Evolutionary conservation across 2,797 vertebrate genomes (phyloP).

Genomic region (Alca torda): DNA sequence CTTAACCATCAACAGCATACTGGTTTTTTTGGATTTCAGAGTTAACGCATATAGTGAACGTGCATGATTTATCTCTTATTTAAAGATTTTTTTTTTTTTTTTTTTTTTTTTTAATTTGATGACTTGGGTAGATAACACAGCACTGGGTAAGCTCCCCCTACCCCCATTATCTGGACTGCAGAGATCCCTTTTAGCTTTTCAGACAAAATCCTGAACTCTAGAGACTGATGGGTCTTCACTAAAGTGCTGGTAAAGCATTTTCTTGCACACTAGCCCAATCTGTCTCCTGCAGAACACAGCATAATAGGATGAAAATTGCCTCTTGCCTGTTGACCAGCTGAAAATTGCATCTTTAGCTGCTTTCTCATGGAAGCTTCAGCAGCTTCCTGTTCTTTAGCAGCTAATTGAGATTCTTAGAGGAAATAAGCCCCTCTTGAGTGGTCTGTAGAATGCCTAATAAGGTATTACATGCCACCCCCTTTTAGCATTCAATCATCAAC

Average conservation of each 20-base stretch:
- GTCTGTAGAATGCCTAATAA: constrained; percentile 54
- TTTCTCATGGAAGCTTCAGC: constrained; percentile 57
- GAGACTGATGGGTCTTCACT: background rate
- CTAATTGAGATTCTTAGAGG: constrained; percentile 66
- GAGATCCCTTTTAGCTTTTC: background rate
- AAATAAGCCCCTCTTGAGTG: constrained; percentile 49
- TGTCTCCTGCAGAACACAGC: constrained; percentile 49
- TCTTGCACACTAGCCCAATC: constrained; percentile 46
- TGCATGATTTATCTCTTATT: background rate
- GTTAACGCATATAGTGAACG: background rate
- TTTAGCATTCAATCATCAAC: constrained; percentile 40
- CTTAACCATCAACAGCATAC: background rate
- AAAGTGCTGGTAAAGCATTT: constrained; percentile 40
- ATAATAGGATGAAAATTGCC: constrained; percentile 69
- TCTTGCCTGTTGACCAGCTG: constrained; percentile 62
- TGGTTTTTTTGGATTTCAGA: background rate
- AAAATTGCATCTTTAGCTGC: constrained; percentile 58
- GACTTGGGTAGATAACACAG: background rate
- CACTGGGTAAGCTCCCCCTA: background rate
- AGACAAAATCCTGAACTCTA: constrained; percentile 30
- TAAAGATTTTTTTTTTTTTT: background rate
- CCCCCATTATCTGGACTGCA: background rate
- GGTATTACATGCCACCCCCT: background rate
- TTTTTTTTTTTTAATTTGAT: background rate
- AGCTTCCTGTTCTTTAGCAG: constrained; percentile 51